Base-by-base conservation (phyloP, 2,888 invertebrate genomes). In the Trichopoda pennipes region DNA sequence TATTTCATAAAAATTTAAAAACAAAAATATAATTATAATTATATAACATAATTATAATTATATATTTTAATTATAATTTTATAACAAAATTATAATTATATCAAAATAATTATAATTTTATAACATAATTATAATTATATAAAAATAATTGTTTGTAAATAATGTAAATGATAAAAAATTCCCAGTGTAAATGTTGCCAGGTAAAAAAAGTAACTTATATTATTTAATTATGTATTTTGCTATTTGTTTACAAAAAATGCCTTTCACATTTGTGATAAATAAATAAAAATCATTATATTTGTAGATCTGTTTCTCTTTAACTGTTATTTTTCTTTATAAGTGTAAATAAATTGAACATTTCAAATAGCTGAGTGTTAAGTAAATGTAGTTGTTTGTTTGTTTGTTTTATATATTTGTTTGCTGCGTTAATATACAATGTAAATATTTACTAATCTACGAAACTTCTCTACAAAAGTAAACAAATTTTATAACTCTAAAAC, bases 371-470 rank as follows among this genome's bases (percentile, higher is more conserved):
- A 82, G 68, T 68, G 60, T 72, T 72, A 23, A 51, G 35, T 82
- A 72, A 49, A 70, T 32, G 70, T 75, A 58, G 69, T 58, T 23
- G 28, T 28, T 28, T 1, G n/a, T n/a, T 28, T 28, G 28, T 28
- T 72, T 51, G 61, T 66, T 38, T 12, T 70, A 64, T 38, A 68
- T 56, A 55, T 76, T 76, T 53, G 61, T 69, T 80, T 83, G 80
- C 76, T 60, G 76, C 63, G 68, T 75, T 64, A 10, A 61, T 49
- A 42, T 19, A 44, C 28, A 28, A 6, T 28, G 28, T 28, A 28
- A 28, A 28, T 21, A 73, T 35, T 38, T 38, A 17, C 44, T 42
- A 55, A 19, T 73, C 73, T 55, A 28, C 66, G 61, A 61, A 69
- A 53, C 49, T 79, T 55, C 44, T 58, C 61, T 68, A 68, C 58